These are phyloP conservation scores for Dipodomys ordii DNA, from an alignment of 2,113 vertebrate genomes.

Conservation along the genomic window DNA sequence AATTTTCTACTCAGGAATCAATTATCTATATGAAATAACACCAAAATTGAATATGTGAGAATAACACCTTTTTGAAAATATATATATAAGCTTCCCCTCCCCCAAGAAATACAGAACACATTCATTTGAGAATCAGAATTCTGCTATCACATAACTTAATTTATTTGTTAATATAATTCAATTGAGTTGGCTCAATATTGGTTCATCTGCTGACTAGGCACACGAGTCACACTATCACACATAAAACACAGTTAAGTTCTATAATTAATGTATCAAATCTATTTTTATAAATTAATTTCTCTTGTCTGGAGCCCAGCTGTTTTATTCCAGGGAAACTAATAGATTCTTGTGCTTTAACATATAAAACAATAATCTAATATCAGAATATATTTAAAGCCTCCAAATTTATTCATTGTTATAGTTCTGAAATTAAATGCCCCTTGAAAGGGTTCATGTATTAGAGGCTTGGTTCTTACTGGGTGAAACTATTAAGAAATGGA, in stretches of 20 bases:
- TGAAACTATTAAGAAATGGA: not conserved
- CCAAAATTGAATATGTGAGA: conserved; percentile 55
- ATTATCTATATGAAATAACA: conserved; percentile 63
- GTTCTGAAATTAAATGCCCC: not conserved
- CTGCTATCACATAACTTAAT: not conserved
- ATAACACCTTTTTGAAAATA: conserved; percentile 23
- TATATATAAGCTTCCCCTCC: not conserved
- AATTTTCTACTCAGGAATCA: conserved; percentile 62
- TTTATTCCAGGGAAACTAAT: conserved; percentile 32
- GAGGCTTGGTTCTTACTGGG: not conserved
- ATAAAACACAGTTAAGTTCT: conserved; percentile 31
- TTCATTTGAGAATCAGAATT: conserved; percentile 28
- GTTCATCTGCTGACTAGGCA: not conserved
- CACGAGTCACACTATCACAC: too few relatives aligned
- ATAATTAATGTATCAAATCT: not conserved
- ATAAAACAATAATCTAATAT: conserved; percentile 59
- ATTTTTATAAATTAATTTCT: conserved; percentile 34
- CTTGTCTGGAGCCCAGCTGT: not conserved
- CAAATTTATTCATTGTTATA: conserved; percentile 11
- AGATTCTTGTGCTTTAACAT: not conserved
- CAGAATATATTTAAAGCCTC: not conserved
- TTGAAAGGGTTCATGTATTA: not conserved
- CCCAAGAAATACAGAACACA: not conserved
- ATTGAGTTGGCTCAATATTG: not conserved
- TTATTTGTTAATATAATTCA: conserved; percentile 24